Percentiles rank a stretch among this genome's conserved stretches.
These are phyloP conservation scores for Psylliodes chrysocephalus DNA, from an alignment of 2,888 invertebrate species.

Conservation along the genomic window DNA sequence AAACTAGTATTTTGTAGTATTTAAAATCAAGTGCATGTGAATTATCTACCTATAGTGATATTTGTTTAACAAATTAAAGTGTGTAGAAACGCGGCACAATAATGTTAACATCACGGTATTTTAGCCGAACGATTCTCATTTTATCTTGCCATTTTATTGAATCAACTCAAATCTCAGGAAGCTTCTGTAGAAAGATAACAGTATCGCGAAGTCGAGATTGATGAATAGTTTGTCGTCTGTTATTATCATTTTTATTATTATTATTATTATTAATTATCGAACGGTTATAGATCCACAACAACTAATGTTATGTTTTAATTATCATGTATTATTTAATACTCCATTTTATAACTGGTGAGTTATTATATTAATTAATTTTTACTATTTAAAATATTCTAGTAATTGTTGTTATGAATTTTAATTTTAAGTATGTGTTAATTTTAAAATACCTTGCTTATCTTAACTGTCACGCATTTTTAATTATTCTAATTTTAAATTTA, in stretches of 20 bases:
- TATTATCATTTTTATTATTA: too few relatives aligned
- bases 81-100: conserved; percentile 19
- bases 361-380: background rate
- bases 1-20: conserved; percentile 38
- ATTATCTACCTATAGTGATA: conserved; percentile 9
- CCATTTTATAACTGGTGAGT: conserved; percentile 4
- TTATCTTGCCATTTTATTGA: conserved; percentile 17
- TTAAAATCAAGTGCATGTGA: conserved; percentile 38
- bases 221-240: background rate
- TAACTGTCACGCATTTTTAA: too few relatives aligned
- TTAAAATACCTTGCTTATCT: too few relatives aligned
- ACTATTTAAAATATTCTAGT: too few relatives aligned
- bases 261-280: background rate
- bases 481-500: too few relatives aligned
- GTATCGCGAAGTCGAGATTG: conserved; percentile 8
- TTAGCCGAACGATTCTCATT: background rate
- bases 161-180: conserved; percentile 19
- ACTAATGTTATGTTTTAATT: background rate
- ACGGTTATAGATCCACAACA: background rate
- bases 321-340: background rate
- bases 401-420: too few relatives aligned
- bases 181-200: conserved; percentile 15
- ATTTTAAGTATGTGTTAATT: background rate
- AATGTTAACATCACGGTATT: background rate
- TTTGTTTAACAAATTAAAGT: conserved; percentile 34